phyloP scores from a whole-genome alignment of 2,113 vertebrate genomes.

The Clupea harengus region DNA sequence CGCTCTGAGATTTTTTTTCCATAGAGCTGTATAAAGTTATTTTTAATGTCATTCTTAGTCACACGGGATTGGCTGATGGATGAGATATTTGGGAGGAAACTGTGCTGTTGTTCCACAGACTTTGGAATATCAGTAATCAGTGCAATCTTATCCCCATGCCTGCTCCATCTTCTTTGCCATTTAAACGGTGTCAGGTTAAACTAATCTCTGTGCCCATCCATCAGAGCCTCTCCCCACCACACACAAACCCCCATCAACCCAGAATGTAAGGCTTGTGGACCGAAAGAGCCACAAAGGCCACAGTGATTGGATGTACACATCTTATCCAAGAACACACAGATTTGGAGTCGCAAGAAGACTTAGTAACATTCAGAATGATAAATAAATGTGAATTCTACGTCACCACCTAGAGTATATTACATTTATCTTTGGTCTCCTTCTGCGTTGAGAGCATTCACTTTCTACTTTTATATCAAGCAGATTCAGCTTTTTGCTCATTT shows the following conservation, averaged over 20 bases:
- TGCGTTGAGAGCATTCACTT: not conserved
- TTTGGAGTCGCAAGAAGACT: not conserved
- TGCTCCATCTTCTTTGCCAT: not conserved
- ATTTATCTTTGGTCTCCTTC: not conserved
- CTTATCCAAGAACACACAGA: not conserved
- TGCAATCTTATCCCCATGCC: not conserved
- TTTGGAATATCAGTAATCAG: not conserved
- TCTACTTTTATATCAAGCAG: too few species aligned
- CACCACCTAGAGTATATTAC: too few species aligned
- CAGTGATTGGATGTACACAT: not conserved
- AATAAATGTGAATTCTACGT: too few species aligned
- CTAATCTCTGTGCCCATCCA: not conserved
- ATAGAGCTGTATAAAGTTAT: not conserved
- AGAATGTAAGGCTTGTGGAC: not conserved
- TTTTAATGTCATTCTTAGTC: not conserved
- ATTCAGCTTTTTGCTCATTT: not conserved
- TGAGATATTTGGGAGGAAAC: not conserved
- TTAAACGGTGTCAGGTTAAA: conserved; percentile 13
- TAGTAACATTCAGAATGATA: not conserved
- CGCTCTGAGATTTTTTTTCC: not conserved
- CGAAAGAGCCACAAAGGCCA: not conserved
- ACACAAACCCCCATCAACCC: not conserved
- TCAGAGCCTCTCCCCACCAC: not conserved
- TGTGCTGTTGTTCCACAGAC: not conserved
- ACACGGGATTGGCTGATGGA: not conserved